Evolutionary conservation across 1,140 invertebrate species (phyloP).

Genomic region (Goniozus legneri): DNA sequence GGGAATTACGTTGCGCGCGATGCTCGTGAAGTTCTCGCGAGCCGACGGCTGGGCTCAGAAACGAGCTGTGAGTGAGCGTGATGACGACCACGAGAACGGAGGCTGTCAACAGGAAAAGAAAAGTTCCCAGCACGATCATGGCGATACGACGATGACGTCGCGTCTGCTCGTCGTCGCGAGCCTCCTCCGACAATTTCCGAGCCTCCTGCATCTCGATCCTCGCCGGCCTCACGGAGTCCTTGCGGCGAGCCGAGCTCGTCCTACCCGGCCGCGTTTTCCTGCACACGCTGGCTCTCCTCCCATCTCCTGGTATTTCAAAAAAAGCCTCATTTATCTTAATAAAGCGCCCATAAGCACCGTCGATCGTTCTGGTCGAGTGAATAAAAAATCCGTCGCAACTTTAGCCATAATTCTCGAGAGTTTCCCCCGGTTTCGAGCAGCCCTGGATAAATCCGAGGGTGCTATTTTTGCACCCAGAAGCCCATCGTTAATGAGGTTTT

Average conservation of each 20-base stretch:
- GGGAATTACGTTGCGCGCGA: conserved; percentile 38
- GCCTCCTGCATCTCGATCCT: conserved; percentile 49
- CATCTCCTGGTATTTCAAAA: conserved; percentile 45
- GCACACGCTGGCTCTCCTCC: conserved; percentile 39
- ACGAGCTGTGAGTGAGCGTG: conserved; percentile 63
- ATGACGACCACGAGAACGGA: conserved; percentile 68
- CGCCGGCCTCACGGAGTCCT: conserved; percentile 46
- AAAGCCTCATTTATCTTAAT: no score
- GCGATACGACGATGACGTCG: conserved; percentile 63
- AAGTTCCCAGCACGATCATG: conserved; percentile 63
- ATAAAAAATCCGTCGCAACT: no score
- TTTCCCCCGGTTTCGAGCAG: no score
- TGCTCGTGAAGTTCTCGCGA: conserved; percentile 38
- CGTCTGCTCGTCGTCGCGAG: conserved; percentile 50
- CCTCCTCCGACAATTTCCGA: conserved; percentile 11
- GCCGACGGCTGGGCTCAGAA: conserved; percentile 47
- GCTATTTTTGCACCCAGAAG: no score
- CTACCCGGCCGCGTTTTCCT: conserved; percentile 31
- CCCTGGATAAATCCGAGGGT: no score
- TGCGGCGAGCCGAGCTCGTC: conserved; percentile 25
- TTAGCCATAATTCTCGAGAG: no score
- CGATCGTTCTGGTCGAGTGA: no score
- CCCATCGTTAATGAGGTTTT: no score
- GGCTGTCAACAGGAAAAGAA: conserved; percentile 64
- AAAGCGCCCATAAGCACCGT: no score